Base-by-base conservation (phyloP, 2,113 vertebrate genomes). In the Pomatorhinus ruficollis region DNA sequence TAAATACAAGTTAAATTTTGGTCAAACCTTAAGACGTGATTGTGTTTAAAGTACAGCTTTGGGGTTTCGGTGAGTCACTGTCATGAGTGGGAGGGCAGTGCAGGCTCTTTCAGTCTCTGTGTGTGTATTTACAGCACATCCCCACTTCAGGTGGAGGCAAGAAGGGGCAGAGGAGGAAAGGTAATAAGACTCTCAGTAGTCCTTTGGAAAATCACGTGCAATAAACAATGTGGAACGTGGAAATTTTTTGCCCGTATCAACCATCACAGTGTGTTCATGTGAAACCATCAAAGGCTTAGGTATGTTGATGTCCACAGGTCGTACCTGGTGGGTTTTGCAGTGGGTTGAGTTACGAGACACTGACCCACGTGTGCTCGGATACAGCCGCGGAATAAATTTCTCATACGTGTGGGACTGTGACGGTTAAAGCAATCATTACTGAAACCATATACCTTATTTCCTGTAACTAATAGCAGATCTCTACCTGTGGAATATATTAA, bases 21-120 rank as follows among this genome's bases (percentile, higher is more conserved):
- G 87, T 89, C 56, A 81, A 78, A 84, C 83, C 39, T 93, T 75
- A 61, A 90, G 70, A 87, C 90, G 76, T 39, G 87, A 68, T 92
- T 82, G 45, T 91, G 80, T 85, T 92, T 88, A 94, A 98, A 96
- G 96, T 98, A 75, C 49, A 95, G 96, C 94, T 97, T 63, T 78
- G 98, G 98, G 98, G 96, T 98, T 99, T 98, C 92, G 97, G 97
- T 98, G 96, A 98, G 89, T 98, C 95, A 98, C 88, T 91, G 77
- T 72, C 74, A 1, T 95, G 95, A 96, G 93, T 97, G 94, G 97
- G 98, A 98, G 96, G 96, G 85, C 72, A 90, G 59, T 21, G 54
- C 93, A 96, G 97, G 92, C 98, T 98, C 97, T 96, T 97, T 97
- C 92, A 79, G 30, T 92, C 93, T 85, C 42, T 54, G 25, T 53